Evolutionary conservation across 1,140 invertebrate genomes (phyloP), one percentile per base, ranked within the genome.

Genomic region (Pseudomyrmex flavicornis): DNA sequence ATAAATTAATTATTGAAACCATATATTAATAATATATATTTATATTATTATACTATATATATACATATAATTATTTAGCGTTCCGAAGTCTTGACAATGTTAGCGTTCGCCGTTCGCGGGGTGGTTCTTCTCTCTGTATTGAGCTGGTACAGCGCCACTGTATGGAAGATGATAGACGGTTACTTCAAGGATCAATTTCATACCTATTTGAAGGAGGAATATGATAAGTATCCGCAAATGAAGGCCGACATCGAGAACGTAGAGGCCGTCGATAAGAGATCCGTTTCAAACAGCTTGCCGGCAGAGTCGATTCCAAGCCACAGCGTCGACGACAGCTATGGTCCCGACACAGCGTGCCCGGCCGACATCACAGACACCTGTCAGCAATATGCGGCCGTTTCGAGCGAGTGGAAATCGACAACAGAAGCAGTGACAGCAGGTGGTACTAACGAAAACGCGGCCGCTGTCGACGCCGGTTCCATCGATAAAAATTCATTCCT

Each of bases 101-200:
- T 95, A 62, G 88, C 85, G 0, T 66, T 91, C 3, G 77, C 95
- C 10, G 76, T 95, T 3, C 91, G 95, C 10, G 92, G 93, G 0
- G 86, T 94, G 52, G 91, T 95, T 63, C 93, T 95, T 15, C 58
- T 95, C 0, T 90, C 90, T 17, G 75, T 95, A 56, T 89, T 95
- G 68, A 87, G 92, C 48, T 95, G 95, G 94, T 96, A 96, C 82
- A 95, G 94, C 70, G 83, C 93, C 35, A 93, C 85, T 62, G 88
- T 95, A 0, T 95, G 95, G 94, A 94, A 91, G 82, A 90, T 95
- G 83, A 95, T 96, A 84, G 95, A 95, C 80, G 91, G 88, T 68
- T 95, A 95, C 86, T 95, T 95, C 82, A 93, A 91, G 68, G 93
- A 95, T 26, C 93, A 94, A 86, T 95, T 96, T 74, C 91, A 92